Evolutionary conservation across 2,888 invertebrate species (phyloP).

Genomic region (Chrysopilus asiliformis): DNA sequence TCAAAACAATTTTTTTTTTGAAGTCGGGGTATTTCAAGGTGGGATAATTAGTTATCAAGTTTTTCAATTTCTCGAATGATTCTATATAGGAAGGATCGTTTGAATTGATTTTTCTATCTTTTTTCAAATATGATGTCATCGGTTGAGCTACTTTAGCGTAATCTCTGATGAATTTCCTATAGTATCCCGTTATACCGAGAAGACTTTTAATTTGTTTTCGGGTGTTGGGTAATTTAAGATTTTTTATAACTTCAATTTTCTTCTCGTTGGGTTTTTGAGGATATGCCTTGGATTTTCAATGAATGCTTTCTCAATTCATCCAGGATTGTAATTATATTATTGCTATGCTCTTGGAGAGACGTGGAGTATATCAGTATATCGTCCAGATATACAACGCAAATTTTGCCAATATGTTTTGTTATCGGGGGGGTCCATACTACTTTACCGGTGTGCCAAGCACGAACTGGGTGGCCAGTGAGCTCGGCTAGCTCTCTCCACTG

Average conservation of each 20-base stretch:
- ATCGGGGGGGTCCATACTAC: no score
- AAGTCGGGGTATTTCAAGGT: no score
- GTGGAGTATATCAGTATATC: conserved; percentile 1
- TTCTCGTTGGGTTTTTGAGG: conserved; percentile 1
- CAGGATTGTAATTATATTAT: background rate
- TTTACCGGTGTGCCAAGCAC: no score
- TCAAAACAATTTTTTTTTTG: no score
- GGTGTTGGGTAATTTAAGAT: no score
- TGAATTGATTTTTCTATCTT: background rate
- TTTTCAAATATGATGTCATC: background rate
- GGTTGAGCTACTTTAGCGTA: conserved; percentile 2
- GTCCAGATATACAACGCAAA: no score
- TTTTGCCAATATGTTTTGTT: background rate
- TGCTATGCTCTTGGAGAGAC: background rate
- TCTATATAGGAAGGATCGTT: background rate
- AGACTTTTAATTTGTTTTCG: conserved; percentile 2
- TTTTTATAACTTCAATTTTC: conserved; percentile 1
- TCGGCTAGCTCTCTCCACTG: no score
- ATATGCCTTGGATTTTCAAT: conserved; percentile 1
- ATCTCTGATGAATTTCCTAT: no score
- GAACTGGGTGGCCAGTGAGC: no score
- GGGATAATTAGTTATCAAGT: no score
- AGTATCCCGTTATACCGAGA: no score
- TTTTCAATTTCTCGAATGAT: background rate
- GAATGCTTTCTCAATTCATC: background rate